Conservation (phyloP, 2,888 invertebrate genomes). For the Julus scandinavius region DNA sequence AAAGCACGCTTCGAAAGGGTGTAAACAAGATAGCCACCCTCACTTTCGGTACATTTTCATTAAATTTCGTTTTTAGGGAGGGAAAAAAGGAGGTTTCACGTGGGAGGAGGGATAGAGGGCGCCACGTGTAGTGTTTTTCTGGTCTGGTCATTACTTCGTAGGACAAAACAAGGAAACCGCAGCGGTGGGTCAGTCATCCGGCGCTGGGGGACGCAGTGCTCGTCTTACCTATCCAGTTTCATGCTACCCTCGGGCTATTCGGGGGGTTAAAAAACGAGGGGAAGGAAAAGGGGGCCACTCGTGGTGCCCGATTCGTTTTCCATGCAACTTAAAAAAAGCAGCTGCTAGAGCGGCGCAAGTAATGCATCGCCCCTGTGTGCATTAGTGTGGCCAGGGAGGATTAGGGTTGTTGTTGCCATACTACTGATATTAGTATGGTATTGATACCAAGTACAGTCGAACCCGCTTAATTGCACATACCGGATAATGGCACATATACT, state of each 20-base stretch:
- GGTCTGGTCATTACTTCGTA: neutral
- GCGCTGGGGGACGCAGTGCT: neutral
- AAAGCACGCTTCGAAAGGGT: neutral
- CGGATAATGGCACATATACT: too few species aligned
- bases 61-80: neutral
- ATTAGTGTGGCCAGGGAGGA: neutral
- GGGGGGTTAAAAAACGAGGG: constrained; percentile 20
- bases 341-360: neutral
- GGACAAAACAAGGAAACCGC: constrained; percentile 33
- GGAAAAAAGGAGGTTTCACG: neutral
- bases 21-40: neutral
- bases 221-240: constrained; percentile 26
- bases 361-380: neutral
- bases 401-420: too few species aligned
- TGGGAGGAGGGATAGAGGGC: neutral
- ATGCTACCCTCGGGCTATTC: neutral
- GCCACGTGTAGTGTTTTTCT: constrained; percentile 30
- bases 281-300: neutral
- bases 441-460: too few species aligned
- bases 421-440: too few species aligned
- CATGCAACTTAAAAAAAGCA: neutral
- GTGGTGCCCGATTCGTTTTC: neutral
- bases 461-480: too few species aligned
- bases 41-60: neutral
- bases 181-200: constrained; percentile 27